Conservation (phyloP, 2,797 vertebrate genomes). For the Limnodromus scolopaceus region DNA sequence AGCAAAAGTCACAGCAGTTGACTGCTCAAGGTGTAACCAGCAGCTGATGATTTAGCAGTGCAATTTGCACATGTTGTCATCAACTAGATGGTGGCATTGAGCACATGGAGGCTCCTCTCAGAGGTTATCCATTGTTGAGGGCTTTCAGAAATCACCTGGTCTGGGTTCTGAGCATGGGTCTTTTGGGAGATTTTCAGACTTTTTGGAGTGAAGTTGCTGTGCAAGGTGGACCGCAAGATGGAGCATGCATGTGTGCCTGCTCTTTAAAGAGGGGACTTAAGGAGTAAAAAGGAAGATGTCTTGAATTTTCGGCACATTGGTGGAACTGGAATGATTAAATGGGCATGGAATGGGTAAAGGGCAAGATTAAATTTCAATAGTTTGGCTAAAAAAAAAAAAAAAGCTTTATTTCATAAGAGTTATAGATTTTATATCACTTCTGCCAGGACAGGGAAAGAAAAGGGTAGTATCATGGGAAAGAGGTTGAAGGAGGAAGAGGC, state of each 20-base stretch:
- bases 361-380: neutral
- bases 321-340: neutral
- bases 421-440: neutral
- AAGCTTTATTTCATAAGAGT: neutral
- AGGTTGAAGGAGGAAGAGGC: neutral
- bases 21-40: neutral
- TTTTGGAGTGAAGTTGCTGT: neutral
- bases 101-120: rapidly evolving
- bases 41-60: rapidly evolving
- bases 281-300: neutral
- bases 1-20: neutral
- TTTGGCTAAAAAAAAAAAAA: neutral
- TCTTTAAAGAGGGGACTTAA: neutral
- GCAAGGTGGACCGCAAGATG: neutral
- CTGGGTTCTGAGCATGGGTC: rapidly evolving
- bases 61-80: neutral
- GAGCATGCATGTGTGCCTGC: rapidly evolving
- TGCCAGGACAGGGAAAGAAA: neutral
- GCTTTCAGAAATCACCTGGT: neutral
- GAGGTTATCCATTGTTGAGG: neutral
- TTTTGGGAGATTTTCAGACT: rapidly evolving
- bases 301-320: neutral
- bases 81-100: no score
- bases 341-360: no score
- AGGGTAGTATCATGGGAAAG: neutral